These are phyloP conservation scores for Aspidiotus rigidus DNA, from an alignment of 2,888 invertebrate species.

Conservation along the genomic window DNA sequence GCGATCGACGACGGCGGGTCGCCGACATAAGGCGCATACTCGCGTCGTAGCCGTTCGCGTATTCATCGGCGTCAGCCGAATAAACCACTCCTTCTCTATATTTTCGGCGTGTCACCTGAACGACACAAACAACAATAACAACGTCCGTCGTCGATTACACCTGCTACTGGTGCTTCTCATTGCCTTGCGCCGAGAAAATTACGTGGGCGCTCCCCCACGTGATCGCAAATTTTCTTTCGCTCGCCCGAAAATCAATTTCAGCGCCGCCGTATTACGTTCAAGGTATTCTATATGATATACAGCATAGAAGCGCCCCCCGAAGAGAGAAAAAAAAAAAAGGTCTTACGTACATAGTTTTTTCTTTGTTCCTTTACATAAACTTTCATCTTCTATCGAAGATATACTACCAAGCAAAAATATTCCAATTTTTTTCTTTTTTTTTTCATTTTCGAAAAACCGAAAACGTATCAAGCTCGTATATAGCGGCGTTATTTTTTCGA, in stretches of 20 bases:
- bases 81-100: not conserved
- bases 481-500: not conserved
- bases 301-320: not conserved
- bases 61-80: not conserved
- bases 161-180: not conserved
- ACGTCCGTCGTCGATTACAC: too few species aligned
- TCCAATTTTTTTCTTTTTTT: too few species aligned
- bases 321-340: too few species aligned
- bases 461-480: not conserved
- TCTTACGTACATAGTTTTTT: too few species aligned
- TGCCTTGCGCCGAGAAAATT: constrained; percentile 1
- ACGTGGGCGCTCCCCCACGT: not conserved
- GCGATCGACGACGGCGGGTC: not conserved
- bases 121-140: too few species aligned
- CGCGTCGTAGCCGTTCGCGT: not conserved
- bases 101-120: too few species aligned
- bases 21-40: not conserved
- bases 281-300: not conserved
- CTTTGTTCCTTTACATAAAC: too few species aligned
- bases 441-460: not conserved
- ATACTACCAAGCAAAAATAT: too few species aligned
- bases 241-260: constrained; percentile 2
- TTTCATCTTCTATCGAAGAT: too few species aligned
- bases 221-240: not conserved
- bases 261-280: not conserved